phyloP scores from a whole-genome alignment of 2,113 vertebrate species.

The Cinclus cinclus region DNA sequence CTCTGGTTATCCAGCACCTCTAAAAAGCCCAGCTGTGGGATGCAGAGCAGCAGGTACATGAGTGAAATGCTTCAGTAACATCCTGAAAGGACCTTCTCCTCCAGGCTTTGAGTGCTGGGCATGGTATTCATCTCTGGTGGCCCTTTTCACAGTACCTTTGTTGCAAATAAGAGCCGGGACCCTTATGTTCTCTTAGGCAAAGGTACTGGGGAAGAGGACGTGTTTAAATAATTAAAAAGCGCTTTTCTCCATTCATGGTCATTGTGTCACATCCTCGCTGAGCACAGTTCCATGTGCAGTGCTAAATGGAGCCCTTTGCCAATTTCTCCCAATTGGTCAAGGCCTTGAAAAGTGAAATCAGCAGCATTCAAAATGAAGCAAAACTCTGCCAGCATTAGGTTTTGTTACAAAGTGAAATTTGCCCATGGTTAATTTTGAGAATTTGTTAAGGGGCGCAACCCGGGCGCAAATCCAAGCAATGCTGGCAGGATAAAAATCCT shows the following conservation, averaged over 20 bases:
- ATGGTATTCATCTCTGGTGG: neutral
- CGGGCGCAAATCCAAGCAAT: neutral
- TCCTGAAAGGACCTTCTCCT: neutral
- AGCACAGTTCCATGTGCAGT: neutral
- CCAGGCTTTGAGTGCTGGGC: neutral
- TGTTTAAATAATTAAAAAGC: neutral
- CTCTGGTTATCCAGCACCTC: neutral
- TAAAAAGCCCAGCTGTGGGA: neutral
- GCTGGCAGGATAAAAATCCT: neutral
- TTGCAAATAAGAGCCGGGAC: neutral
- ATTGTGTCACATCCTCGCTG: rapidly evolving
- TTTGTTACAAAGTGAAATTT: conserved; percentile 10
- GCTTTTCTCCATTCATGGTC: neutral
- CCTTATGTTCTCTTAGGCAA: neutral
- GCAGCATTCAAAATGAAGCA: neutral
- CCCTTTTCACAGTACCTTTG: neutral
- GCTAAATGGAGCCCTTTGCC: neutral
- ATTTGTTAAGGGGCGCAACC: neutral
- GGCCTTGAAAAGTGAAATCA: neutral
- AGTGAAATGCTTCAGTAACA: neutral
- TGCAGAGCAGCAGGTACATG: neutral
- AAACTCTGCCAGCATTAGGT: neutral
- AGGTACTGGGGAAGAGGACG: neutral
- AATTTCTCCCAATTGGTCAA: conserved; percentile 2
- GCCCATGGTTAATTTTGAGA: neutral